A percentile compares a stretch with the other conserved stretches of the same genome.
Evolutionary conservation across 2,888 invertebrate genomes (phyloP).

Genomic region (Stenodera caucasica): DNA sequence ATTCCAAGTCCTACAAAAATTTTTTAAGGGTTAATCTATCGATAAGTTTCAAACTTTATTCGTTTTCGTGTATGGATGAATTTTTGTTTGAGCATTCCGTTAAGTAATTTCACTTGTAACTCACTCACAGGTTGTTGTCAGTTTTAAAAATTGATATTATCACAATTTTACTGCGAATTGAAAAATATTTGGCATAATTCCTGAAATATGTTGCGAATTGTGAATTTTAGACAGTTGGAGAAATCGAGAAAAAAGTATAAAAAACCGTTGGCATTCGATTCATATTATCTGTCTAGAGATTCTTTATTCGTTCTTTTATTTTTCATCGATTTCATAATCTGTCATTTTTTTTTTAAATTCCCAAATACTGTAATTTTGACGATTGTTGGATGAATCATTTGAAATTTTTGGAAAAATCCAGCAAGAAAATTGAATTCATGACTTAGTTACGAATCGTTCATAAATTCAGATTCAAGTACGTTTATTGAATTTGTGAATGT

Average conservation of each 20-base stretch:
- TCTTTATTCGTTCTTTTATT: too few species aligned
- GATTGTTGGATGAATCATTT: conserved; percentile 4
- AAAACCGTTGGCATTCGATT: not conserved
- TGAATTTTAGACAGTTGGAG: not conserved
- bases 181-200: not conserved
- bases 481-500: not conserved
- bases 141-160: not conserved
- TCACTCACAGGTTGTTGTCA: not conserved
- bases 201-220: not conserved
- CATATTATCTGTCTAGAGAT: not conserved
- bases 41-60: too few species aligned
- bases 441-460: not conserved
- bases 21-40: too few species aligned
- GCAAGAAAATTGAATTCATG: not conserved
- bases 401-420: not conserved
- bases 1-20: not conserved
- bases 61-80: too few species aligned
- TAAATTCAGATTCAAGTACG: not conserved
- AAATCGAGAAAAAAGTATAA: too few species aligned
- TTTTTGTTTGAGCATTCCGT: too few species aligned
- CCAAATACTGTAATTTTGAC: too few species aligned
- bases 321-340: too few species aligned
- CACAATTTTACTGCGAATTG: not conserved
- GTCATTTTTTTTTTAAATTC: too few species aligned
- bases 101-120: too few species aligned